Evolutionary conservation across 2,888 invertebrate genomes (phyloP).

Genomic region (Yponomeuta evonymella): DNA sequence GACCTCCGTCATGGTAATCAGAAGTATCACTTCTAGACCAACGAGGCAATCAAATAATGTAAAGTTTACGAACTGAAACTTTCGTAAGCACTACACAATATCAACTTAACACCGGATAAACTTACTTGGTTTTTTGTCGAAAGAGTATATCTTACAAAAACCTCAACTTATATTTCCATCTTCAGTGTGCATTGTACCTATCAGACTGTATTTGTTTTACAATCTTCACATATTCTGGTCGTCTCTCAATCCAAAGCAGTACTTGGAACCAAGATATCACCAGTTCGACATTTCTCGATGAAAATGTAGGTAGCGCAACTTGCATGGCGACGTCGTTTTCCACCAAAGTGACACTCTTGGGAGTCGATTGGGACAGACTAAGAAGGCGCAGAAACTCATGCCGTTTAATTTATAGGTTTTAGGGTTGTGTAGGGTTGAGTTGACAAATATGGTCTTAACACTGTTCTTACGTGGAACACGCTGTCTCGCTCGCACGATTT

Average conservation of each 20-base stretch:
- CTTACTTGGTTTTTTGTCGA: too few species aligned
- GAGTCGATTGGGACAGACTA: background rate
- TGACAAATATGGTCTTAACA: too few species aligned
- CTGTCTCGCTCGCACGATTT: too few species aligned
- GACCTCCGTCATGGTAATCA: too few species aligned
- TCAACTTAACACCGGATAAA: too few species aligned
- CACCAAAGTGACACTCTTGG: slow-evolving; percentile 2
- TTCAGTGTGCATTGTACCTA: background rate
- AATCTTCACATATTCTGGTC: background rate
- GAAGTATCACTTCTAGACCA: too few species aligned
- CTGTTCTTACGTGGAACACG: too few species aligned
- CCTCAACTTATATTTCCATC: background rate
- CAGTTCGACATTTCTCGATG: background rate
- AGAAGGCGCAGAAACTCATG: background rate
- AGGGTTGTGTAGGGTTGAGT: too few species aligned
- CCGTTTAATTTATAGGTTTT: too few species aligned
- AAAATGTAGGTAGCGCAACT: background rate
- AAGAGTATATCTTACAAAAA: background rate
- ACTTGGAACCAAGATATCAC: background rate
- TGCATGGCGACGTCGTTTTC: slow-evolving; percentile 1
- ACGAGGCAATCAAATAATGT: too few species aligned
- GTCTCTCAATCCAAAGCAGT: background rate
- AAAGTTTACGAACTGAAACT: too few species aligned
- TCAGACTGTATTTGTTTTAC: background rate
- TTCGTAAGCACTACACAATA: too few species aligned